Percentiles rank a stretch among this genome's conserved stretches.
These are phyloP conservation scores for Malachius bipustulatus DNA, from an alignment of 2,888 invertebrate species.

Conservation along the genomic window DNA sequence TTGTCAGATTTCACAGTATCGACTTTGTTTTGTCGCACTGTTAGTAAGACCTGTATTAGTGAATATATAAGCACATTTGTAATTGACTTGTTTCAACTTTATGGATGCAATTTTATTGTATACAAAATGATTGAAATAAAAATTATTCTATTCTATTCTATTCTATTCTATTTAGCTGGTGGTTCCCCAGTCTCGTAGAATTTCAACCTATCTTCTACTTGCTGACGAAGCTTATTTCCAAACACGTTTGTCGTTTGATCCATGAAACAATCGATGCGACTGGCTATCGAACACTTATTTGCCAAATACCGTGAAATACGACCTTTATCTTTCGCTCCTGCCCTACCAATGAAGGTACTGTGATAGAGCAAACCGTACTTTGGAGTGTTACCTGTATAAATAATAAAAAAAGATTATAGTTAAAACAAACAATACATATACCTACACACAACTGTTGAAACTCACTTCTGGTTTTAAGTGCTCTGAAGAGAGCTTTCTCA, in stretches of 20 bases:
- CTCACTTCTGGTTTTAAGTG: conserved; percentile 80
- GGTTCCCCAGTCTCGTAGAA: conserved; percentile 76
- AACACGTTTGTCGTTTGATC: conserved; percentile 63
- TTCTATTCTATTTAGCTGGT: no score
- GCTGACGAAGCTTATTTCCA: conserved; percentile 70
- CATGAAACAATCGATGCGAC: conserved; percentile 93
- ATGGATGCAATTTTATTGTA: no score
- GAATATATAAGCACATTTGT: no score
- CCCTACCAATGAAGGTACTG: conserved; percentile 94
- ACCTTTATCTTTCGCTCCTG: conserved; percentile 90
- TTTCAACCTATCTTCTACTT: conserved; percentile 37
- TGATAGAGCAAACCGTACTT: conserved; percentile 98
- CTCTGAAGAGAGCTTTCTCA: conserved; percentile 95
- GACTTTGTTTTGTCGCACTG: no score
- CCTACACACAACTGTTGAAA: no score
- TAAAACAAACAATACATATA: no score
- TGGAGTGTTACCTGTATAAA: conserved; percentile 64
- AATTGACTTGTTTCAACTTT: no score
- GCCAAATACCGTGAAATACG: conserved; percentile 94
- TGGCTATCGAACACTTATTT: conserved; percentile 98
- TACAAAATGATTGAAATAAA: no score
- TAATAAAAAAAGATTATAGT: no score
- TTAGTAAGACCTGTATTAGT: no score
- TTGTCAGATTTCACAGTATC: no score
- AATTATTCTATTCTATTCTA: no score